phyloP scores from a whole-genome alignment of 2,888 invertebrate genomes.

The Dolichomitus sp. region DNA sequence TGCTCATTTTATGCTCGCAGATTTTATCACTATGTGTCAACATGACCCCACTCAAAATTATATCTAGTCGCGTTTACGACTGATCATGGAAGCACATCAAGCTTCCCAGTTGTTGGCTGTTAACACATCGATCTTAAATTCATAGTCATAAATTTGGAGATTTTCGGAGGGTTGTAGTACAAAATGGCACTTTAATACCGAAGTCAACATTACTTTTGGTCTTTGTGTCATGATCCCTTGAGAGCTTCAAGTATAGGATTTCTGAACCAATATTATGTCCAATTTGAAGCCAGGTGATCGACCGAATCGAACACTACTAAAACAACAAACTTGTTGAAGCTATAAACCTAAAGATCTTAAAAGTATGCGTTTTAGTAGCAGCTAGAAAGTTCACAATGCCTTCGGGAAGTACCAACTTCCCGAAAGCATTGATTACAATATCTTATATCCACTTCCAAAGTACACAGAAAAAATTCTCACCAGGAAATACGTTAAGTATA shows the following conservation, averaged over 20 bases:
- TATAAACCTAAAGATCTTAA: too few species aligned
- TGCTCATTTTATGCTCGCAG: neutral
- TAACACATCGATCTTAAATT: neutral
- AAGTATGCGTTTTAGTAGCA: too few species aligned
- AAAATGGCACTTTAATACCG: neutral
- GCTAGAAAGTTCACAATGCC: too few species aligned
- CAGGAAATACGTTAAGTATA: too few species aligned
- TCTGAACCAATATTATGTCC: neutral
- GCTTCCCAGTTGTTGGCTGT: neutral
- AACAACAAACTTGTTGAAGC: neutral
- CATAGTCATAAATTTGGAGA: neutral
- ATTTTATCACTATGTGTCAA: neutral
- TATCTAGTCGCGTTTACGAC: neutral
- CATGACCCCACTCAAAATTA: neutral
- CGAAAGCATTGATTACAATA: too few species aligned
- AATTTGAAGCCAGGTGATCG: neutral
- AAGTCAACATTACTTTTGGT: neutral
- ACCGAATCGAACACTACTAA: too few species aligned
- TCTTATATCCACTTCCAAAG: too few species aligned
- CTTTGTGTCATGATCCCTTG: neutral
- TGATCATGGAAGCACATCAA: neutral
- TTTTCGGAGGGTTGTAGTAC: neutral
- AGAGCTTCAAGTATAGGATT: neutral
- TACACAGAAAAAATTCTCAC: too few species aligned
- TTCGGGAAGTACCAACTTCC: too few species aligned